Conservation (phyloP, 2,113 vertebrate genomes). For the Nerophis ophidion region DNA sequence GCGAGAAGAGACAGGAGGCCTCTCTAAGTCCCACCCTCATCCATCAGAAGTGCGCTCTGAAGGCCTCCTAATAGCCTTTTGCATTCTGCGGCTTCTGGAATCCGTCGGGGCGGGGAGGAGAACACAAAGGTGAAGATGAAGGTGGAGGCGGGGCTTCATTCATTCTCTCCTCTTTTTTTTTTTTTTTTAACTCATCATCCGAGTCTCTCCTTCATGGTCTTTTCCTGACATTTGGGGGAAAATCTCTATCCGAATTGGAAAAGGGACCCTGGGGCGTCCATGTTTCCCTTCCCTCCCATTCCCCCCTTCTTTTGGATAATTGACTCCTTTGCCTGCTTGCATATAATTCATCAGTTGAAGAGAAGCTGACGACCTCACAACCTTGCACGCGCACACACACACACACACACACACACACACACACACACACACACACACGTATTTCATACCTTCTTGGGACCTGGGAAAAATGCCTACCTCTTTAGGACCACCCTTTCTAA, state of each 20-base stretch:
- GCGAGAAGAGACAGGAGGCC: slow-evolving; percentile 68
- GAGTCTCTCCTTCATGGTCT: slow-evolving; percentile 52
- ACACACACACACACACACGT: background rate
- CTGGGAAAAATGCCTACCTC: no score
- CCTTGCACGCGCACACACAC: slow-evolving; percentile 48
- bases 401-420: slow-evolving; percentile 41
- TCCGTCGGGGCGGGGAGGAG: slow-evolving; percentile 36
- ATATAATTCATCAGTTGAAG: slow-evolving; percentile 93
- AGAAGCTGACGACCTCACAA: slow-evolving; percentile 71
- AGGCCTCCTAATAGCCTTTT: slow-evolving; percentile 68
- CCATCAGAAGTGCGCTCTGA: slow-evolving; percentile 66
- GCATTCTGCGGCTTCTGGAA: slow-evolving; percentile 65
- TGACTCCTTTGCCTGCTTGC: slow-evolving; percentile 97
- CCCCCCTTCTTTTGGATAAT: slow-evolving; percentile 81
- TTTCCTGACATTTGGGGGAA: slow-evolving; percentile 72
- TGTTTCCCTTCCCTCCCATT: slow-evolving; percentile 62
- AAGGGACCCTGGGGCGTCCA: slow-evolving; percentile 83
- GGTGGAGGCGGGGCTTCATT: slow-evolving; percentile 35
- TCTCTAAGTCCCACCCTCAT: slow-evolving; percentile 68
- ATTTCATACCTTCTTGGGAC: no score
- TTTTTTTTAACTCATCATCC: slow-evolving; percentile 40
- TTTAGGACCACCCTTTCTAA: no score
- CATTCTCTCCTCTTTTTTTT: slow-evolving; percentile 18
- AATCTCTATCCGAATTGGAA: slow-evolving; percentile 90
- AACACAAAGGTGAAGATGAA: slow-evolving; percentile 36